Conservation (phyloP, 2,797 vertebrate species). For the Novumbra hubbsi region DNA sequence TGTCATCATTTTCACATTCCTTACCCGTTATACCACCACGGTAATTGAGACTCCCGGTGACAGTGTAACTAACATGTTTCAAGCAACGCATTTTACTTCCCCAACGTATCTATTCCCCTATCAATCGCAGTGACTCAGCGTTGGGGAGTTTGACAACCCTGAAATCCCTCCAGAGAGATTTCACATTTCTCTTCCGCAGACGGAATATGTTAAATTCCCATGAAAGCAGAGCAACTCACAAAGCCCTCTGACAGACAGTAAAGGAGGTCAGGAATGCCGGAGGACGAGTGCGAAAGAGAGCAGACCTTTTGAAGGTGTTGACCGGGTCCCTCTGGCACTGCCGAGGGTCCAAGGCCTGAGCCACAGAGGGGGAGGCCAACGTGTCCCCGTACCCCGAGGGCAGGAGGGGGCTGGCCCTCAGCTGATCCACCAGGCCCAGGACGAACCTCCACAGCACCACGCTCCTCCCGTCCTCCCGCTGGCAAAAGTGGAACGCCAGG, state of each 20-base stretch:
- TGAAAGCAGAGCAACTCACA: background rate
- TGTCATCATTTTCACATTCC: background rate
- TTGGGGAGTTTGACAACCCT: constrained; percentile 25
- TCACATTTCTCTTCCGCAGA: background rate
- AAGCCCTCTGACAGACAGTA: background rate
- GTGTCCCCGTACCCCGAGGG: constrained; percentile 59
- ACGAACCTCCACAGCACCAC: constrained; percentile 71
- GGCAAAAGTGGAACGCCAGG: constrained; percentile 80
- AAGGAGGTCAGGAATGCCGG: background rate
- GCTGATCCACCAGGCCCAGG: constrained; percentile 72
- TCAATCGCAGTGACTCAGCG: background rate
- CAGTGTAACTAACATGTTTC: background rate
- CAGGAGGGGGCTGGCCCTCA: constrained; percentile 66
- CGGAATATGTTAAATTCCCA: background rate
- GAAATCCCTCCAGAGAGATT: background rate
- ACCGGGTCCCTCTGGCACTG: constrained; percentile 71
- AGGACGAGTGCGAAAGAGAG: background rate
- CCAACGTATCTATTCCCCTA: background rate
- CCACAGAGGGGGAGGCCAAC: constrained; percentile 46
- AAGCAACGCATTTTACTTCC: background rate
- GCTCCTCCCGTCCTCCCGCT: constrained; percentile 69
- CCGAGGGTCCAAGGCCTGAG: constrained; percentile 59
- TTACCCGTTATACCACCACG: background rate
- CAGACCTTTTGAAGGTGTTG: constrained; percentile 78
- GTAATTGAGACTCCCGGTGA: background rate